Conservation (phyloP, 1,140 invertebrate genomes). For the Musca vetustissima region DNA sequence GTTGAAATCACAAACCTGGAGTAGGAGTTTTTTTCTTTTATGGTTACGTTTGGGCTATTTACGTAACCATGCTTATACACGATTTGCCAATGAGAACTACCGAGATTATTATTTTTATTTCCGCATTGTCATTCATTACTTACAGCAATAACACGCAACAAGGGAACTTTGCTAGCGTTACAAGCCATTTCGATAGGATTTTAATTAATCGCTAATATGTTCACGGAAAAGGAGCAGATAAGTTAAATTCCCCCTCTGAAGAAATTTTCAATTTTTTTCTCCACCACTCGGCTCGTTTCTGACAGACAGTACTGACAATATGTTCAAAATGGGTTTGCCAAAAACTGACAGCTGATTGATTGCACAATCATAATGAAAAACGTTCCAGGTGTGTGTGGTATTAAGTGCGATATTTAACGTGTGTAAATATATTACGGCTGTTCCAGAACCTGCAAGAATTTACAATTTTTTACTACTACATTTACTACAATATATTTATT, state of each 20-base stretch:
- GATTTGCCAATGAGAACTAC: slow-evolving; percentile 7
- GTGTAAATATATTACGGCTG: no score
- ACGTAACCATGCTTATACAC: slow-evolving; percentile 25
- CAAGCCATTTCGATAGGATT: slow-evolving; percentile 45
- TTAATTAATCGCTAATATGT: slow-evolving; percentile 27
- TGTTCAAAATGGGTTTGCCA: background rate
- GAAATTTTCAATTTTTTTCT: slow-evolving; percentile 14
- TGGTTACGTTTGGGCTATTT: slow-evolving; percentile 23
- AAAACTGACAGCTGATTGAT: background rate
- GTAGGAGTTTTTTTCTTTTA: background rate
- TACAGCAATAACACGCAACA: slow-evolving; percentile 51
- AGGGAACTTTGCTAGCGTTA: slow-evolving; percentile 52
- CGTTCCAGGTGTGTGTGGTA: no score
- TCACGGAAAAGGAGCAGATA: slow-evolving; percentile 10
- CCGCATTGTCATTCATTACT: slow-evolving; percentile 32
- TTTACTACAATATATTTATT: no score
- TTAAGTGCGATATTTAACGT: no score
- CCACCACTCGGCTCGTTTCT: slow-evolving; percentile 7
- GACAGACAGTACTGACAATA: slow-evolving; percentile 20
- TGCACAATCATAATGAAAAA: slow-evolving; percentile 4
- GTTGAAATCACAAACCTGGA: background rate
- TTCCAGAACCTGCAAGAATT: no score
- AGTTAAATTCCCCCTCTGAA: slow-evolving; percentile 12
- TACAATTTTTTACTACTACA: no score
- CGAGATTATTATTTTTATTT: background rate